These are phyloP conservation scores for Torymus tubicola DNA, from an alignment of 2,888 invertebrate species.

Conservation along the genomic window DNA sequence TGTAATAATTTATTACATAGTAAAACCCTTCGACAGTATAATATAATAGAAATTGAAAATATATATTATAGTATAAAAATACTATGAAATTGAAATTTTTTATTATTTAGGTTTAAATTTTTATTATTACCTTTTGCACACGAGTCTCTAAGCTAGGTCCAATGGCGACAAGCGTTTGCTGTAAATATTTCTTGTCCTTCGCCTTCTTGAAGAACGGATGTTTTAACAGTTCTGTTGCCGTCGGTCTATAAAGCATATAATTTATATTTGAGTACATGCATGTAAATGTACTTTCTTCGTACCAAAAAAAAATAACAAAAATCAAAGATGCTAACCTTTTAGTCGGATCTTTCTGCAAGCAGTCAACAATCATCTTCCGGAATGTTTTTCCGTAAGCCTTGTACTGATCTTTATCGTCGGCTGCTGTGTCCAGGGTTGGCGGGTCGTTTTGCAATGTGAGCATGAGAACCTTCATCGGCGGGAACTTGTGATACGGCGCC, in stretches of 20 bases:
- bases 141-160: constrained; percentile 94
- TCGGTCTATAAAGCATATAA: constrained; percentile 80
- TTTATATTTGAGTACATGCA: neutral
- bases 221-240: constrained; percentile 96
- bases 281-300: no score
- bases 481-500: constrained; percentile 98
- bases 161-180: constrained; percentile 89
- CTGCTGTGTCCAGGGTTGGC: constrained; percentile 95
- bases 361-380: constrained; percentile 97
- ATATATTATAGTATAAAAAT: no score
- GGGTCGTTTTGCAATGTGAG: constrained; percentile 98
- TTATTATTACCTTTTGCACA: constrained; percentile 86
- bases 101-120: no score
- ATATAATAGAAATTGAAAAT: no score
- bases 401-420: constrained; percentile 98
- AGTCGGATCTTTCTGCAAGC: constrained; percentile 95
- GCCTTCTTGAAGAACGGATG: constrained; percentile 99
- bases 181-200: constrained; percentile 93
- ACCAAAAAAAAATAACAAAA: no score
- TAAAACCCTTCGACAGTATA: no score
- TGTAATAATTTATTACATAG: constrained; percentile 62
- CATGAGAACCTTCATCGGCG: constrained; percentile 99
- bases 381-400: constrained; percentile 98
- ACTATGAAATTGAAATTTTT: no score
- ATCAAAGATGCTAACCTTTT: constrained; percentile 80